A percentile compares a stretch with the other conserved stretches of the same genome.
phyloP scores from a whole-genome alignment of 1,140 invertebrate species.

The Caenorhabditis brenneri region DNA sequence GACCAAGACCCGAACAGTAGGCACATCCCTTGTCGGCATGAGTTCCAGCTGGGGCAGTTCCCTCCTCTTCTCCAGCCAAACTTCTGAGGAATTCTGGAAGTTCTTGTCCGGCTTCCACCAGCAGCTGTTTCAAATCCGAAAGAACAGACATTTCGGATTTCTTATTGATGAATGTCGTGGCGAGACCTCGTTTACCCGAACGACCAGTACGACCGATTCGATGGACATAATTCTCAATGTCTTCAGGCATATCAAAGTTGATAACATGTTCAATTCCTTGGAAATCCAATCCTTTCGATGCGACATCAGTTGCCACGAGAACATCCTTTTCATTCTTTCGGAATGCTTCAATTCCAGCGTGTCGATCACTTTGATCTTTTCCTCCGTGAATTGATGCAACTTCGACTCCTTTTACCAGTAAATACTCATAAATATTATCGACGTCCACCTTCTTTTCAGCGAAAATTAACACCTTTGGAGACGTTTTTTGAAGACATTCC shows the following conservation, averaged over 20 bases:
- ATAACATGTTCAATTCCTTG: slow-evolving; percentile 97
- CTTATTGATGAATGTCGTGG: slow-evolving; percentile 96
- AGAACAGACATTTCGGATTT: slow-evolving; percentile 82
- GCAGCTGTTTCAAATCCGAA: slow-evolving; percentile 91
- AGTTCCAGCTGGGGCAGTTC: slow-evolving; percentile 83
- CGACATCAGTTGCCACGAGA: slow-evolving; percentile 96
- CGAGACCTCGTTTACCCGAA: slow-evolving; percentile 87
- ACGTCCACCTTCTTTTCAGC: slow-evolving; percentile 99
- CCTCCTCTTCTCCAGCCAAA: slow-evolving; percentile 87
- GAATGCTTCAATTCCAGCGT: slow-evolving; percentile 91
- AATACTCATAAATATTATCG: slow-evolving; percentile 96
- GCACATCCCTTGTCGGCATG: slow-evolving; percentile 80
- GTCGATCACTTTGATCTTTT: slow-evolving; percentile 96
- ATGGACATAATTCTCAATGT: slow-evolving; percentile 99
- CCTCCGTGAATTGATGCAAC: slow-evolving; percentile 98
- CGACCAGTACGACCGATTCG: slow-evolving; percentile 95
- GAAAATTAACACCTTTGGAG: slow-evolving; percentile 91
- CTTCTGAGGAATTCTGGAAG: slow-evolving; percentile 89
- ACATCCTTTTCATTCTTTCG: slow-evolving; percentile 83
- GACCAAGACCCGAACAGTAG: slow-evolving; percentile 97
- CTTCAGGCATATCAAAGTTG: slow-evolving; percentile 99
- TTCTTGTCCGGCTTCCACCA: slow-evolving; percentile 94
- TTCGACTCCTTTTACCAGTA: slow-evolving; percentile 88
- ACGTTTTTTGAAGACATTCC: slow-evolving; percentile 92
- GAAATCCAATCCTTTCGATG: slow-evolving; percentile 97